Evolutionary conservation across 1,140 invertebrate genomes (phyloP), one percentile per base, ranked within the genome.

Genomic region (Bilobella aurantiaca): DNA sequence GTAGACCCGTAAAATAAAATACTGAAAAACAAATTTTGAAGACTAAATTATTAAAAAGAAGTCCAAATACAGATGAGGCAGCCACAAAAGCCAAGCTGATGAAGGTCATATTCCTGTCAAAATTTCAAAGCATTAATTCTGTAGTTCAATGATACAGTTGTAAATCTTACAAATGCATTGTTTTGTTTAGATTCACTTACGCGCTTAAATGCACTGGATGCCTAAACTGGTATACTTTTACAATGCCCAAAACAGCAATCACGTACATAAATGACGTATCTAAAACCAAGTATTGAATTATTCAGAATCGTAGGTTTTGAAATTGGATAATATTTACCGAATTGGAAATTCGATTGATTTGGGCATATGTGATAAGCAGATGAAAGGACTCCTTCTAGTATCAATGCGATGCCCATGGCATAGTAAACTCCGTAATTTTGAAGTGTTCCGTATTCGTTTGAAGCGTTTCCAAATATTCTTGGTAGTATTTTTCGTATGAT

Each of bases 261-360:
- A 64, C 58, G 46, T 71, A 73, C 72, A 73, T 73, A 42, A 73
- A 73, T 12, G 63, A 64, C 14, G 67, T 71, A 60, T 71, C 71
- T 73, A 58, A 60, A 16, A 64, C 27, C 12, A 58, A 16, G 14
- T 30, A 56, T 58, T 25, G 28, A 1, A 25, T 0, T 27, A 21
- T 42, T 29, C 25, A 66, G 14, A 34, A 65, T 49, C 59, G 28
- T 25, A 12, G 12, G 21, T 5, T 16, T 12, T 16, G 27, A 58
- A 29, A 12, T 8, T 53, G 14, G 21, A 14, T 5, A 69, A 72
- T 73, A 69, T 72, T 73, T 73, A 83, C 82, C 82, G 77, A 84
- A 84, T 72, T 84, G 82, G 71, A 83, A 84, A 72, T 84, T 83
- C 29, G 77, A 78, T 46, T 78, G 76, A 68, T 77, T 82, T 14